These are phyloP conservation scores for Leptinotarsa rubiginosa DNA, from an alignment of 2,888 invertebrate species.

Conservation along the genomic window DNA sequence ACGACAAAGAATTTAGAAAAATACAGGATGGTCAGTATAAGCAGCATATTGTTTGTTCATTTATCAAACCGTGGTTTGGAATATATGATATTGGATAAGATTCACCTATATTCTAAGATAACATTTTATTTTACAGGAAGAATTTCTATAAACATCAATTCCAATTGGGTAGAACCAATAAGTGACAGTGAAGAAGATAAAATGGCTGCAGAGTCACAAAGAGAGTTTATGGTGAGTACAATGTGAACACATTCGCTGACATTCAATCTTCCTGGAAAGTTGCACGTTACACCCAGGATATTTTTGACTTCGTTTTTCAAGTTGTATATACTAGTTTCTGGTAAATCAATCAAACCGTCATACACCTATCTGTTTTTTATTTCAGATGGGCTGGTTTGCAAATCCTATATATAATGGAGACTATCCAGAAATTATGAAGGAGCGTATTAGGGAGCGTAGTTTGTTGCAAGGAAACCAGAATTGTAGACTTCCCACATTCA, in stretches of 20 bases:
- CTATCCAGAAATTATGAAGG: slow-evolving; percentile 75
- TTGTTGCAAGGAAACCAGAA: slow-evolving; percentile 70
- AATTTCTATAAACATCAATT: slow-evolving; percentile 61
- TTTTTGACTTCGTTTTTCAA: too few relatives aligned
- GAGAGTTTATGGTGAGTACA: slow-evolving; percentile 62
- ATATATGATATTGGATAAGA: not conserved
- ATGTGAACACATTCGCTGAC: not conserved
- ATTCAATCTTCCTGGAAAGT: not conserved
- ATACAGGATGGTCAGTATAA: slow-evolving; percentile 42
- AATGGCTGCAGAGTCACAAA: slow-evolving; percentile 68
- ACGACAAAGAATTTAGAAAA: slow-evolving; percentile 69
- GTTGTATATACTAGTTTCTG: too few relatives aligned
- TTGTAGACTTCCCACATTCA: slow-evolving; percentile 74
- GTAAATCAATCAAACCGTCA: too few relatives aligned
- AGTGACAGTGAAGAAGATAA: slow-evolving; percentile 67
- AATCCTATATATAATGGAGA: slow-evolving; percentile 76
- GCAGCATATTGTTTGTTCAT: not conserved
- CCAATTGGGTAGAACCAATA: slow-evolving; percentile 74
- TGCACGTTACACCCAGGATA: too few relatives aligned
- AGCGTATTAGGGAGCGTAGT: slow-evolving; percentile 71
- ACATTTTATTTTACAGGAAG: slow-evolving; percentile 47
- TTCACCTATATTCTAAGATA: not conserved
- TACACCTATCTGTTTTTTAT: not conserved
- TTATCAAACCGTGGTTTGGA: too few relatives aligned
- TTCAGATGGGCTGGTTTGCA: slow-evolving; percentile 47